These are phyloP conservation scores for Bicyclus anynana DNA, from an alignment of 1,140 invertebrate species.

Conservation along the genomic window DNA sequence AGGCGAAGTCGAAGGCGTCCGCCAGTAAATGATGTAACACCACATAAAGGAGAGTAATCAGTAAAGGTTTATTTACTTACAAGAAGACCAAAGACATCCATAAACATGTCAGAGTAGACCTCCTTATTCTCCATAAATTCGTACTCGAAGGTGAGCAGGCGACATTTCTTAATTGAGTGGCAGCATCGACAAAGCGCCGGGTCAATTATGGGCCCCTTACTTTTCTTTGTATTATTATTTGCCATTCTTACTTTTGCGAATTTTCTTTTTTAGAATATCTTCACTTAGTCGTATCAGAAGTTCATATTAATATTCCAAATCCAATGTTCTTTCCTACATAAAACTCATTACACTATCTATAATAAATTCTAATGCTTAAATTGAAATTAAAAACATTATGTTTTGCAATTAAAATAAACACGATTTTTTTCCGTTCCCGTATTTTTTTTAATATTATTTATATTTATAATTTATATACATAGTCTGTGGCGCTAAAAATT, in stretches of 20 bases:
- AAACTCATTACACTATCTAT: too few species aligned
- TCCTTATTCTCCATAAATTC: slow-evolving; percentile 52
- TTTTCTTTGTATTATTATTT: slow-evolving; percentile 37
- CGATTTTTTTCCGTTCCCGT: too few species aligned
- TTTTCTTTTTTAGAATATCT: slow-evolving; percentile 2
- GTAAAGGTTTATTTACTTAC: slow-evolving; percentile 33
- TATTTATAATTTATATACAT: too few species aligned
- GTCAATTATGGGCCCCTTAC: slow-evolving; percentile 50
- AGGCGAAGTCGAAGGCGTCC: neutral
- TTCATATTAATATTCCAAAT: too few species aligned
- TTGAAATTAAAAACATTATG: too few species aligned
- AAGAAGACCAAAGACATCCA: slow-evolving; percentile 64
- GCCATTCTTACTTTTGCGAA: slow-evolving; percentile 12
- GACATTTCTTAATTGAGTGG: slow-evolving; percentile 55
- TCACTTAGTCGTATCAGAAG: neutral
- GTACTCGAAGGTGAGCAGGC: slow-evolving; percentile 58
- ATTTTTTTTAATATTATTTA: too few species aligned
- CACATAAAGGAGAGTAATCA: neutral
- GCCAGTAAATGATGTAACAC: neutral
- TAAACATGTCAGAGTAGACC: slow-evolving; percentile 63
- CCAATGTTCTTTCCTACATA: too few species aligned
- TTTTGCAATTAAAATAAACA: too few species aligned
- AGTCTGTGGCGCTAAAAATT: too few species aligned
- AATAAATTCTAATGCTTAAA: too few species aligned
- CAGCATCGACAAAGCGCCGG: slow-evolving; percentile 63